Percentiles rank a stretch among this genome's conserved stretches.
These are phyloP conservation scores for Eurytoma adleriae DNA, from an alignment of 2,888 invertebrate species.

Conservation along the genomic window DNA sequence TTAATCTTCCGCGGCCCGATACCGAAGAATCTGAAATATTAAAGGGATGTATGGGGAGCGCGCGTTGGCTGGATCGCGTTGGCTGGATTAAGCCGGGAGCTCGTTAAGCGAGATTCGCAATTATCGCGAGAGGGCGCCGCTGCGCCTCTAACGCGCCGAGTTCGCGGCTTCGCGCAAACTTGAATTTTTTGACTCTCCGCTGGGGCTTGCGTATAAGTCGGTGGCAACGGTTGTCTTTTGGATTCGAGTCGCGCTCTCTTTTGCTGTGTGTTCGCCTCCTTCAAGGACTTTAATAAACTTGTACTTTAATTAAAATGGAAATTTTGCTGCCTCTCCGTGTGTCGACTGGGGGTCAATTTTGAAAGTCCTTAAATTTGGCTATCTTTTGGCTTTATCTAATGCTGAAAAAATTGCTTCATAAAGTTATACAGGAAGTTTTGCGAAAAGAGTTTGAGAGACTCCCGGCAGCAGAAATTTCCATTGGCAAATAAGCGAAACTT, in stretches of 20 bases:
- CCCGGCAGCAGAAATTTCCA: no score
- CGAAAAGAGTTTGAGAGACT: no score
- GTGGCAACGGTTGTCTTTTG: not conserved
- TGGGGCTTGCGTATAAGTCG: no score
- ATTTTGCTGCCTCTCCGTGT: not conserved
- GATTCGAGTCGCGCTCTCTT: not conserved
- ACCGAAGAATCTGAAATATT: conserved; percentile 37
- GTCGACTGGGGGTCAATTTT: no score
- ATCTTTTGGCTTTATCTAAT: no score
- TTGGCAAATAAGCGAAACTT: no score
- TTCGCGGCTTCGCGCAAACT: not conserved
- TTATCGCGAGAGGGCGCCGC: conserved; percentile 24
- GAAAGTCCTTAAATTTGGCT: no score
- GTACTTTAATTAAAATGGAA: conserved; percentile 35
- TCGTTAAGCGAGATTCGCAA: conserved; percentile 47
- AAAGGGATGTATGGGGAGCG: conserved; percentile 11
- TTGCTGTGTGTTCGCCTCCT: not conserved
- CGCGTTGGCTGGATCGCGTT: conserved; percentile 2
- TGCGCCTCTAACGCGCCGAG: not conserved
- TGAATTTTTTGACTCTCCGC: not conserved
- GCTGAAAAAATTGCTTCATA: no score
- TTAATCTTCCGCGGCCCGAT: conserved; percentile 28
- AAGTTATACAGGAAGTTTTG: no score
- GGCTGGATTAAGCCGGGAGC: not conserved
- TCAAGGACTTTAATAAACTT: conserved; percentile 20